These are phyloP conservation scores for Eueremaeus valkanovi DNA, from an alignment of 2,888 invertebrate genomes.

Conservation along the genomic window DNA sequence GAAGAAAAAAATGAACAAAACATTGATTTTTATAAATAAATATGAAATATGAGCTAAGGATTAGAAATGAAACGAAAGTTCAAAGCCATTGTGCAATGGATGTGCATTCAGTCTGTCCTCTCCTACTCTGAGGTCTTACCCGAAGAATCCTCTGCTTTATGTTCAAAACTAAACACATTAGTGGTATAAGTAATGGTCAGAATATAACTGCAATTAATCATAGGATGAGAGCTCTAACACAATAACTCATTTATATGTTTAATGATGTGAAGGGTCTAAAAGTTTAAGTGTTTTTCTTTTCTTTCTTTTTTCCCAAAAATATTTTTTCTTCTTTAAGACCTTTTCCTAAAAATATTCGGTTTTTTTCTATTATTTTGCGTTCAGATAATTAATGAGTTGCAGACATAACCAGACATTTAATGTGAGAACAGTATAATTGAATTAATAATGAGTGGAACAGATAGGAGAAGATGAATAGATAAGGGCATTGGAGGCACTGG, in stretches of 20 bases:
- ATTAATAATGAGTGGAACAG: background rate
- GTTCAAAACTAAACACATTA: background rate
- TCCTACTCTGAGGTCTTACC: too few species aligned
- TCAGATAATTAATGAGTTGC: background rate
- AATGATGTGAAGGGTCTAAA: background rate
- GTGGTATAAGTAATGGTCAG: background rate
- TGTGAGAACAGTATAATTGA: constrained; percentile 8
- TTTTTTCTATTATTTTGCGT: background rate
- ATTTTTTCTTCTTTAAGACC: background rate
- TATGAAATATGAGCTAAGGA: too few species aligned
- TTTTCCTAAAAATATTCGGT: background rate
- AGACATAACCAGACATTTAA: background rate
- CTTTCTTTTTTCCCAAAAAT: background rate
- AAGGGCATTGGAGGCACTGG: background rate
- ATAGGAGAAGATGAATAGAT: background rate
- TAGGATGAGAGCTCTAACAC: background rate
- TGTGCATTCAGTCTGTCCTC: background rate
- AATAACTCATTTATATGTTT: background rate
- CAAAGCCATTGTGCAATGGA: constrained; percentile 11
- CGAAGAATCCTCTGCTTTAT: too few species aligned
- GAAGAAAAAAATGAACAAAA: too few species aligned
- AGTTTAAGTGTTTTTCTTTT: background rate
- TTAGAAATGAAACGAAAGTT: background rate
- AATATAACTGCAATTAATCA: background rate
- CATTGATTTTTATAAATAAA: too few species aligned